Percentiles rank a stretch among this genome's conserved stretches.
These are phyloP conservation scores for Chaetodon trifascialis DNA, from an alignment of 2,113 vertebrate genomes.

Conservation along the genomic window DNA sequence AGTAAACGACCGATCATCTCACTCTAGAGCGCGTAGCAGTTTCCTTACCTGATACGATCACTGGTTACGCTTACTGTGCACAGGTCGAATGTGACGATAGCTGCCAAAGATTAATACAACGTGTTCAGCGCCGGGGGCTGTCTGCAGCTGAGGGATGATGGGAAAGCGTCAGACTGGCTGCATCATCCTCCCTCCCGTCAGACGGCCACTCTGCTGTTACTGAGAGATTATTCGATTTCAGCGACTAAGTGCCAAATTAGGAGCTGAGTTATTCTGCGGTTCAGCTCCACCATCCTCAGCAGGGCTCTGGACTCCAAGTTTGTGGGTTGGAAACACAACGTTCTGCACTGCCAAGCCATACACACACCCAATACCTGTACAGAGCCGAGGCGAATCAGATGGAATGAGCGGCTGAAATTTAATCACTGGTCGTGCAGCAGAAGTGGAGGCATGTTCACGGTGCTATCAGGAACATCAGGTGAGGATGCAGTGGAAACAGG, in stretches of 20 bases:
- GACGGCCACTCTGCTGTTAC: not conserved
- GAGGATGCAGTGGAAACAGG: not conserved
- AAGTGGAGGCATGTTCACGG: not conserved
- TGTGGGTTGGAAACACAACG: not conserved
- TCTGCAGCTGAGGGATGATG: not conserved
- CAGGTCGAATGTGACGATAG: no score
- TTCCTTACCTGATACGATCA: no score
- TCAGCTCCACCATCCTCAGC: not conserved
- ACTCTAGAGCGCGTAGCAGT: no score
- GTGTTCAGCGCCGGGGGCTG: not conserved
- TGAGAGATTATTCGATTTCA: constrained; percentile 20
- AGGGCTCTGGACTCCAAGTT: not conserved
- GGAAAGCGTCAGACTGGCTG: not conserved
- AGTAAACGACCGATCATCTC: no score
- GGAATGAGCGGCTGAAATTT: not conserved
- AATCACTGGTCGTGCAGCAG: not conserved
- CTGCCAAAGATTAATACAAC: not conserved
- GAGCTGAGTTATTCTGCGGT: constrained; percentile 22
- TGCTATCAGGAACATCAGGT: not conserved
- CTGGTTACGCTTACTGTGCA: no score
- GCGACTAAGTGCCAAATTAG: constrained; percentile 11
- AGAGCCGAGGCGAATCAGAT: not conserved
- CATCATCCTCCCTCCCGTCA: not conserved
- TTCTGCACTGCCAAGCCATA: not conserved
- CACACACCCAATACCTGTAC: not conserved